Percentiles rank a stretch among this genome's conserved stretches.
phyloP scores from a whole-genome alignment of 2,113 vertebrate genomes.

The Motacilla tschutschensis region DNA sequence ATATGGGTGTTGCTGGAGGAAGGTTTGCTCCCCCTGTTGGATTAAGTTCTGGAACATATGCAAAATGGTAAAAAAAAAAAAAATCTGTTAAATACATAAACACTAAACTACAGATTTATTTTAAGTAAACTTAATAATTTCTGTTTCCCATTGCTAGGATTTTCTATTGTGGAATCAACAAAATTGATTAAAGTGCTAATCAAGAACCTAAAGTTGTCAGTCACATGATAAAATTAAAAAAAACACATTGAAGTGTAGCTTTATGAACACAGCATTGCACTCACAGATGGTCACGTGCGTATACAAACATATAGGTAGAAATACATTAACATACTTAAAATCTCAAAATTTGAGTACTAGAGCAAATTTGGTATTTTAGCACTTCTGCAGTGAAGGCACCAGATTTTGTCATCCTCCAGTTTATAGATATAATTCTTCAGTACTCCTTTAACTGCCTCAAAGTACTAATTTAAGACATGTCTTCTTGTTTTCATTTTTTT shows the following conservation, averaged over 20 bases:
- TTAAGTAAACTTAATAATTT: background rate
- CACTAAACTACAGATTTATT: background rate
- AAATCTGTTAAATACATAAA: background rate
- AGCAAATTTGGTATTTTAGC: background rate
- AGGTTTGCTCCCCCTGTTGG: constrained; percentile 75
- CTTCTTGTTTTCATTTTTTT: background rate
- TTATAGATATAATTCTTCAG: background rate
- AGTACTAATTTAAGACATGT: background rate
- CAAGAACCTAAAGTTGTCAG: background rate
- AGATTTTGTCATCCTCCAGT: background rate
- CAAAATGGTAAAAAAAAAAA: background rate
- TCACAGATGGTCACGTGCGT: accelerated
- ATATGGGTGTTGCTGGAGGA: constrained; percentile 77
- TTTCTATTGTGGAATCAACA: background rate
- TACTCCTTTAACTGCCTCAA: background rate
- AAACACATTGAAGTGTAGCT: background rate
- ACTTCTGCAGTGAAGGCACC: background rate
- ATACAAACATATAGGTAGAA: background rate
- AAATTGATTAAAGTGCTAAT: background rate
- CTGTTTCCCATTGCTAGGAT: background rate
- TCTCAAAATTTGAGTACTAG: background rate
- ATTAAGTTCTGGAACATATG: constrained; percentile 66
- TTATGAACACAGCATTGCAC: background rate
- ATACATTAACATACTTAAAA: background rate
- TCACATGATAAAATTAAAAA: background rate